Evolutionary conservation across 2,113 vertebrate species (phyloP), one percentile per base, ranked within the genome.

Genomic region (Ardeotis arabs): DNA sequence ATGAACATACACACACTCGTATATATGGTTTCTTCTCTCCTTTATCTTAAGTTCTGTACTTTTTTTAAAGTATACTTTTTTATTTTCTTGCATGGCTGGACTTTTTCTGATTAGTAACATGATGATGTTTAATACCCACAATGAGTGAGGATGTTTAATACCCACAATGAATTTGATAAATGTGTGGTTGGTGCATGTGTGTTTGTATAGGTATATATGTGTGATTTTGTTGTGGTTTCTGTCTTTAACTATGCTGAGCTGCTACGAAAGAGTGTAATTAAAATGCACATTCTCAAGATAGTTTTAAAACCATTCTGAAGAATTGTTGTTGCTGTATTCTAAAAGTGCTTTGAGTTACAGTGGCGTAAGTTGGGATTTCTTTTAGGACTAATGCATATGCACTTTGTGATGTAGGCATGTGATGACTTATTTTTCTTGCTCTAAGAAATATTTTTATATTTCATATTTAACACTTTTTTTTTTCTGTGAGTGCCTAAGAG

Each of bases 1-100:
- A 1, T 50, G 25, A 37, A 13, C 21, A 47, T 12, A 16, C 4
- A 39, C 19, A n/a, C 23, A 15, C 41, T 12, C 2, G 0, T 20
- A 47, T 21, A 33, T 28, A n/a, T 25, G 3, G 8, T 67, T 74
- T 74, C 55, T 74, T 72, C 50, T 68, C 49, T 44, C 6, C 10
- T 80, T n/a, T 80, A 21, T 44, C 7, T 62, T 23, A n/a, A 53
- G 17, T 35, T 41, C 18, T 14, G 27, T 45, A 15, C 1, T 39
- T 63, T 56, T 24, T 9, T 5, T 2, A 11, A 44, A 62, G 35
- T 25, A 39, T 39, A 7, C 41, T 76, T 79, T 58, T 25, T 45
- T 35, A 7, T 47, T 76, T 79, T 58, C 49, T 76, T 47, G 29
- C 10, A 63, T 21, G 31, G 35, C 15, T 20, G 17, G 7, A 37